Conservation (phyloP, 2,888 invertebrate genomes). For the Drosophila mettleri region DNA sequence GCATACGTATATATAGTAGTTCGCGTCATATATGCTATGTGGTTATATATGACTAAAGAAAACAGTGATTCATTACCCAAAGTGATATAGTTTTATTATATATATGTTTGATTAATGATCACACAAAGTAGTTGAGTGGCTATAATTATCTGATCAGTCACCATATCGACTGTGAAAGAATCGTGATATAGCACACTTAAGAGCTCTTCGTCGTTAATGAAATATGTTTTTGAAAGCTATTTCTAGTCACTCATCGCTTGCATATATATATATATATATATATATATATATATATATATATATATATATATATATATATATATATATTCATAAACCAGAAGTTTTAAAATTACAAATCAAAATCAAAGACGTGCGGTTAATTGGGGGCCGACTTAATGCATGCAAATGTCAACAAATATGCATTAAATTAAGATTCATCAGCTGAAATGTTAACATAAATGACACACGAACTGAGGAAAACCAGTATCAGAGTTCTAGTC, state of each 20-base stretch:
- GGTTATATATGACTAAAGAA: no score
- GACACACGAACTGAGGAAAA: conserved; percentile 4
- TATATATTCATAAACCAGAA: neutral
- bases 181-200: no score
- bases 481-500: neutral
- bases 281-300: neutral
- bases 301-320: neutral
- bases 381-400: conserved; percentile 50
- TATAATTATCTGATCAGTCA: neutral
- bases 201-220: neutral
- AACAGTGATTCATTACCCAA: no score
- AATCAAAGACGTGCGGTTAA: conserved; percentile 4
- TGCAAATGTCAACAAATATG: conserved; percentile 72
- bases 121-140: neutral
- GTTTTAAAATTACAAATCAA: conserved; percentile 19
- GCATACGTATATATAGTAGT: no score
- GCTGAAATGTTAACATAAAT: neutral
- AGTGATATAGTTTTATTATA: neutral
- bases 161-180: neutral
- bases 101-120: neutral
- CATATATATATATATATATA: neutral
- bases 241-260: no score
- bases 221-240: neutral
- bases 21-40: no score
- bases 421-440: conserved; percentile 72